A percentile compares a stretch with the other conserved stretches of the same genome.
Evolutionary conservation across 2,888 invertebrate species (phyloP).

Genomic region (Dorcus parallelipipedus): DNA sequence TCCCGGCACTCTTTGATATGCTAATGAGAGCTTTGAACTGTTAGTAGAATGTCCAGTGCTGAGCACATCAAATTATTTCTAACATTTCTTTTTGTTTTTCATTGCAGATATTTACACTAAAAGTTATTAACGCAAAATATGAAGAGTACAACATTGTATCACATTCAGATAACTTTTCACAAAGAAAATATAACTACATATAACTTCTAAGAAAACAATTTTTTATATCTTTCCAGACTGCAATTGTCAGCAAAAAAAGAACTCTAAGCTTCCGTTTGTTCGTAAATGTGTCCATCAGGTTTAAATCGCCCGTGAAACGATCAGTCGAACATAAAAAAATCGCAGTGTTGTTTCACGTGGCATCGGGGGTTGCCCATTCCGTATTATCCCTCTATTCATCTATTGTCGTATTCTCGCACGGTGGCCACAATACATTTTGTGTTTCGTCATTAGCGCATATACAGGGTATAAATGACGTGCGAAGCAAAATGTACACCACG

Average conservation of each 20-base stretch:
- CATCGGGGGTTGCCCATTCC: slow-evolving; percentile 22
- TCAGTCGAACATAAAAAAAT: slow-evolving; percentile 35
- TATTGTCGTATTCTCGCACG: slow-evolving; percentile 22
- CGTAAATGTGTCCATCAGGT: slow-evolving; percentile 35
- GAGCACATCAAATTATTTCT: slow-evolving; percentile 17
- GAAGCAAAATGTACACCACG: too few species aligned
- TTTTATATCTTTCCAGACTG: too few species aligned
- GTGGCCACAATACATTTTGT: slow-evolving; percentile 6
- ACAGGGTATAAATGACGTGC: too few species aligned
- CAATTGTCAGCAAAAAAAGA: background rate
- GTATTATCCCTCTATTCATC: slow-evolving; percentile 14
- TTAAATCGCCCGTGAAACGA: slow-evolving; percentile 35
- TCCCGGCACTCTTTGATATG: slow-evolving; percentile 42
- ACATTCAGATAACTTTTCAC: too few species aligned
- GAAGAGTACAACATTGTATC: too few species aligned
- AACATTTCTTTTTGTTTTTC: too few species aligned
- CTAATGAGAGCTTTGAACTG: slow-evolving; percentile 38
- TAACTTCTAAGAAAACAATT: too few species aligned
- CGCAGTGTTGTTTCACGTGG: slow-evolving; percentile 36
- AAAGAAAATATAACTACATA: too few species aligned
- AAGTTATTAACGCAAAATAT: too few species aligned
- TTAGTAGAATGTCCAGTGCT: slow-evolving; percentile 15
- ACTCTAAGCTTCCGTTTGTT: slow-evolving; percentile 27
- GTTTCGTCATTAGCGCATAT: background rate
- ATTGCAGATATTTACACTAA: too few species aligned